Evolutionary conservation across 2,888 invertebrate genomes (phyloP).

Genomic region (Meiosimyza platycephala): DNA sequence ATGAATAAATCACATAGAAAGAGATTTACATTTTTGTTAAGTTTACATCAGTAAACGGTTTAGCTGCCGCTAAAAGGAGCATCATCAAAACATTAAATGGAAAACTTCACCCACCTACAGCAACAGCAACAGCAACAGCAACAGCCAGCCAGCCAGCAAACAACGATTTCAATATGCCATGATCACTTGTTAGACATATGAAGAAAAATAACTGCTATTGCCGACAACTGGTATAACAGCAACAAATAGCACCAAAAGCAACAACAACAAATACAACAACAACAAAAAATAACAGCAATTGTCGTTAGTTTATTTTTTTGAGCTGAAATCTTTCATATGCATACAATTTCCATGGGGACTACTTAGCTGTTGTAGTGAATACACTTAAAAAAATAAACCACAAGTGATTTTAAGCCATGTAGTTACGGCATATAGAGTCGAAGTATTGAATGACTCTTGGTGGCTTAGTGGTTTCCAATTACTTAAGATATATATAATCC

Average conservation of each 20-base stretch:
- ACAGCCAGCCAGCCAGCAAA: background rate
- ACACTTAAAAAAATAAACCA: background rate
- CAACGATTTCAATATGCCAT: conserved; percentile 1
- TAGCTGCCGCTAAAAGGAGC: background rate
- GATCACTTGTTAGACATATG: conserved; percentile 20
- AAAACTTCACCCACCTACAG: conserved; percentile 20
- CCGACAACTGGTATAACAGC: background rate
- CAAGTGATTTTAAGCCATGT: no score
- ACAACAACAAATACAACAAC: conserved; percentile 4
- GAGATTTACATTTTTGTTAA: conserved; percentile 24
- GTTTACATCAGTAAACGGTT: conserved; percentile 2
- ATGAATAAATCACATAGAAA: conserved; percentile 24
- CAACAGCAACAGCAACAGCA: no score
- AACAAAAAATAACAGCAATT: conserved; percentile 7
- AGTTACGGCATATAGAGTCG: no score
- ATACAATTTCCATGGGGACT: conserved; percentile 11
- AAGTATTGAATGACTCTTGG: no score
- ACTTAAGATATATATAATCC: no score
- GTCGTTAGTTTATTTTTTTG: conserved; percentile 22
- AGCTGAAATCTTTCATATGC: conserved; percentile 25
- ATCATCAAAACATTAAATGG: background rate
- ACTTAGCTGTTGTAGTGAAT: background rate
- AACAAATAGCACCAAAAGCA: background rate
- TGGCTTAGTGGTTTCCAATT: no score
- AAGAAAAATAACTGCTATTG: conserved; percentile 10